These are phyloP conservation scores for Dusona sp. DNA, from an alignment of 2,888 invertebrate species.

Conservation along the genomic window DNA sequence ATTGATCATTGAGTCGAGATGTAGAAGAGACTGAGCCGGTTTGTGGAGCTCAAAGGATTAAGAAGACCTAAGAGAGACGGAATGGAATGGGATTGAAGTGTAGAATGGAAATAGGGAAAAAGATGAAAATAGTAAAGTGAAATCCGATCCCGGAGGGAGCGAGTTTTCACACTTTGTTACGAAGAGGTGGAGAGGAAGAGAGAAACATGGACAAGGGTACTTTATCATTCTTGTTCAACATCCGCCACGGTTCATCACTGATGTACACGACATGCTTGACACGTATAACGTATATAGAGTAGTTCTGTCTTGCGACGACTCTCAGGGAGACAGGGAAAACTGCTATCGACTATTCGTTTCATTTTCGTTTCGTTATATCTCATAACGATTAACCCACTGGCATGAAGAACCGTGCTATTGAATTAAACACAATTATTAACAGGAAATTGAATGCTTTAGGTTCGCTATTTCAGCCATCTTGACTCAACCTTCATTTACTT, in stretches of 20 bases:
- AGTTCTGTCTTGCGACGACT: background rate
- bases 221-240: conserved; percentile 21
- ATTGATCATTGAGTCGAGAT: background rate
- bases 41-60: background rate
- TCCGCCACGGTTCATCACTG: conserved; percentile 27
- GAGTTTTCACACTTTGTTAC: background rate
- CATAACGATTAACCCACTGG: conserved; percentile 72
- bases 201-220: background rate
- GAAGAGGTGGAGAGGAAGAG: too few relatives aligned
- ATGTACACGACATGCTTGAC: background rate
- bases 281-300: background rate
- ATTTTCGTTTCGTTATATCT: background rate
- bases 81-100: background rate
- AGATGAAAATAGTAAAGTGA: conserved; percentile 17
- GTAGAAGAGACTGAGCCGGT: background rate
- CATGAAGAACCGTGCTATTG: conserved; percentile 59
- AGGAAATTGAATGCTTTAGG: background rate
- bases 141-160: background rate
- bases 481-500: background rate
- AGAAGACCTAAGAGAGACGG: background rate
- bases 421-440: background rate
- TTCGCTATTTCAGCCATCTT: background rate
- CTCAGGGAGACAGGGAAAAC: background rate
- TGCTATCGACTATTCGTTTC: conserved; percentile 22
- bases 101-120: background rate